Base-by-base conservation (phyloP, 2,113 vertebrate genomes). In the Suncus etruscus region DNA sequence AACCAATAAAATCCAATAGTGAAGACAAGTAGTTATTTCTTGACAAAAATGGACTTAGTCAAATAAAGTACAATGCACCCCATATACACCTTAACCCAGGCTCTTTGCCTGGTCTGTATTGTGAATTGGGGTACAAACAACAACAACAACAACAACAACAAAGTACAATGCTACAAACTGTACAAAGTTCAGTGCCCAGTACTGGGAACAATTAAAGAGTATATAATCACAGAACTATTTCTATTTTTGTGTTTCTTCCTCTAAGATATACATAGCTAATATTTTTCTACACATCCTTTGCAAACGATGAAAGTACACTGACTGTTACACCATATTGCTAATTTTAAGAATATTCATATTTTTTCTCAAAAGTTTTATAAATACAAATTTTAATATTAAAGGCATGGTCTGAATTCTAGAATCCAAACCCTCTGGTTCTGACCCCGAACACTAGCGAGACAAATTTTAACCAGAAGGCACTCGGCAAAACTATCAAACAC, bases 141-240 rank as follows among this genome's bases (percentile, higher is more conserved):
- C n/a, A n/a, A n/a, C n/a, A n/a, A n/a, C n/a, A n/a, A n/a, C n/a
- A n/a, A n/a, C n/a, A n/a, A n/a, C n/a, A n/a, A n/a, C 2, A 74
- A 65, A n/a, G 27, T 31, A 9, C 85, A 83, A 79, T 63, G 12
- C 7, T 85, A 1, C 27, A 85, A 1, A 50, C 16, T 39, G 5
- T 39, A 39, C 39, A 39, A 39, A 32, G 8, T 39, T 47, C 22
- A 39, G 3, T 0, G 8, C 6, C 22, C 2, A 5, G 0, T 11
- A 24, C 50, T 47, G 24, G 27, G 12, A 47, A 45, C 61, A 66
- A 68, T 27, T 66, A 11, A n/a, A 25, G 14, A 65, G 3, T 70
- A 50, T 83, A 32, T 47, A 68, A n/a, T 47, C 54, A 76, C 8
- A 63, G 3, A 0, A 25, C 12, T 8, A 2, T 27, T 76, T 84